A percentile compares a stretch with the other conserved stretches of the same genome.
Conservation (phyloP, 2,797 vertebrate genomes). For the Fistularia tabacaria region DNA sequence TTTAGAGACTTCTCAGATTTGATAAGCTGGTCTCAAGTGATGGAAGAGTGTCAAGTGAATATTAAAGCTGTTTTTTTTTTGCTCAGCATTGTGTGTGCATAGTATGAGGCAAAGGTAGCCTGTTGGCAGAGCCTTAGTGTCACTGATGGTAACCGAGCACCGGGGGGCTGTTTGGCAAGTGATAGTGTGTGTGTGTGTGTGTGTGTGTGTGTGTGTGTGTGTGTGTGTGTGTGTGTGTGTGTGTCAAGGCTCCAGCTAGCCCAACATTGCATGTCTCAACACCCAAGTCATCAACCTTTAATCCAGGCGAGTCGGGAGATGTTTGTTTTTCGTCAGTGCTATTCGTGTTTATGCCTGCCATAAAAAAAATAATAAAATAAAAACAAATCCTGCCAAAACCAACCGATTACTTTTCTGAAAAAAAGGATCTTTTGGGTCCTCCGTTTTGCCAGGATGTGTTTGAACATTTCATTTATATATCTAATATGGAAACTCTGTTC, state of each 20-base stretch:
- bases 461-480: constrained; percentile 1
- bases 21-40: constrained; percentile 22
- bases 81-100: constrained; percentile 15
- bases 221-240: constrained; percentile 5
- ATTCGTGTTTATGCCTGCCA: constrained; percentile 17
- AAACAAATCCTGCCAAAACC: too few relatives aligned
- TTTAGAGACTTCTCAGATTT: too few relatives aligned
- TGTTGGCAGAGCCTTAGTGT: constrained; percentile 60
- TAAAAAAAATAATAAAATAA: too few relatives aligned
- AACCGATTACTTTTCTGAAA: not conserved
- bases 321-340: constrained; percentile 47
- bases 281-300: constrained; percentile 71
- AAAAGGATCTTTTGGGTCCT: constrained; percentile 2
- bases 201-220: constrained; percentile 4
- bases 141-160: constrained; percentile 65
- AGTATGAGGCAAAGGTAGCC: constrained; percentile 35
- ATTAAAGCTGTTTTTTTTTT: constrained; percentile 27
- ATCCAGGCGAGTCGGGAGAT: constrained; percentile 63
- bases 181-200: constrained; percentile 12
- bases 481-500: constrained; percentile 14
- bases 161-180: constrained; percentile 46
- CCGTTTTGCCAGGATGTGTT: constrained; percentile 1
- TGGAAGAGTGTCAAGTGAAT: constrained; percentile 19
- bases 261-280: constrained; percentile 60
- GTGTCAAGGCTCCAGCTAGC: constrained; percentile 3